phyloP scores from a whole-genome alignment of 2,113 vertebrate genomes.

The Gymnocephalus cernua region DNA sequence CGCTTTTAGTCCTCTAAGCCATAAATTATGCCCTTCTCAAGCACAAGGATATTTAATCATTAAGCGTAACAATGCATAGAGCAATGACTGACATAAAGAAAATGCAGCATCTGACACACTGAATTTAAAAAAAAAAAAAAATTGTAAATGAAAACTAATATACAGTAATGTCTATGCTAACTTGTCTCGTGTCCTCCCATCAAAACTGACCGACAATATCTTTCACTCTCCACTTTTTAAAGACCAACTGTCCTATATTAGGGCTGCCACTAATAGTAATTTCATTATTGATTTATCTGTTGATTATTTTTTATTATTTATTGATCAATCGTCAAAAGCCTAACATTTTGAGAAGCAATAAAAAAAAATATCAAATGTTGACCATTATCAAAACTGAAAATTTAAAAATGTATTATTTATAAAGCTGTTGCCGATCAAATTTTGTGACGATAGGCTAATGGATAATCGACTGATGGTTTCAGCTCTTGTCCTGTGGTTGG shows the following conservation, averaged over 20 bases:
- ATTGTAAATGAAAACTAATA: neutral
- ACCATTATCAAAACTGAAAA: too few relatives aligned
- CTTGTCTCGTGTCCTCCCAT: neutral
- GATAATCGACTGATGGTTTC: neutral
- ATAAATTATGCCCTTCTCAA: neutral
- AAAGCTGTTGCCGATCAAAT: neutral
- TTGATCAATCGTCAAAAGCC: neutral
- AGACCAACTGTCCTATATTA: neutral
- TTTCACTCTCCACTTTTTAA: neutral
- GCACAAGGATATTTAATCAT: neutral
- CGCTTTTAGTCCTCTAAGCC: neutral
- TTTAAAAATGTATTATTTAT: neutral
- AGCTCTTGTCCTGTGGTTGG: neutral
- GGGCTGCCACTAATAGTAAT: neutral
- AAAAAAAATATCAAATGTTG: too few relatives aligned
- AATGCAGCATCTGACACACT: neutral
- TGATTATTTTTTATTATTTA: neutral
- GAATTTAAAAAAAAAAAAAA: too few relatives aligned
- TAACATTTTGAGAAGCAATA: too few relatives aligned
- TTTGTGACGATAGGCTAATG: neutral
- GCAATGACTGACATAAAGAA: neutral
- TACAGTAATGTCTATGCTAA: neutral
- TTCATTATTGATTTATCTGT: neutral
- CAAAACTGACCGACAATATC: neutral
- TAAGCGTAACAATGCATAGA: neutral